Evolutionary conservation across 2,888 invertebrate genomes (phyloP), one percentile per base, ranked within the genome.

Genomic region (Ligdia adustata): DNA sequence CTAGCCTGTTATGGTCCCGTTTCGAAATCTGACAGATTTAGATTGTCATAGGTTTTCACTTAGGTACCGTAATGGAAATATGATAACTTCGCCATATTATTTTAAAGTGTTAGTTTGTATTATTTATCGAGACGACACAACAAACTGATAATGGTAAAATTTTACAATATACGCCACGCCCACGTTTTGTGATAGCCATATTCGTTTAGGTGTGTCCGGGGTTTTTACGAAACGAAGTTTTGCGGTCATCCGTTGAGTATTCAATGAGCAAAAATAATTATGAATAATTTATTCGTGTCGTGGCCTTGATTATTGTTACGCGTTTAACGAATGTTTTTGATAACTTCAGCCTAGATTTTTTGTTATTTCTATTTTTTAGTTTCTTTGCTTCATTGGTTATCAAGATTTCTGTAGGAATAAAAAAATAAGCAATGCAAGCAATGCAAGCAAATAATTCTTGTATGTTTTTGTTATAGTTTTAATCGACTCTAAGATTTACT

Each of bases 231-330:
- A 64, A 62, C 61, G 38, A 39, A 60, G 62, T 58, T 56, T 60
- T 63, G 63, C 69, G 66, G 66, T 64, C 64, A 66, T 59, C 57
- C 57, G 57, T 40, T 48, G 52, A 52, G 64, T 57, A 56, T 64
- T 68, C 55, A 55, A 64, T 62, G 57, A 48, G 59, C 41, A 55
- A 58, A 38, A 51, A 64, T 64, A 62, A 64, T 41, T 50, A 50
- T 40, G 29, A 52, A 54, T 66, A 62, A n/a, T 60, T 60, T 61
- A 71, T 69, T 64, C 52, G 67, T 69, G 67, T 57, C 66, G 62
- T 59, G 69, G 65, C 58, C 66, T 60, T 60, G 60, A 60, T 64
- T 47, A 37, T 41, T 28, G 33, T 33, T 43, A 39, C 45, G 37
- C 40, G 38, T 40, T 28, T 58, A 55, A 58, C 57, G 51, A 61